Base-by-base conservation (phyloP, 2,797 vertebrate genomes). In the Kryptopterus vitreolus region DNA sequence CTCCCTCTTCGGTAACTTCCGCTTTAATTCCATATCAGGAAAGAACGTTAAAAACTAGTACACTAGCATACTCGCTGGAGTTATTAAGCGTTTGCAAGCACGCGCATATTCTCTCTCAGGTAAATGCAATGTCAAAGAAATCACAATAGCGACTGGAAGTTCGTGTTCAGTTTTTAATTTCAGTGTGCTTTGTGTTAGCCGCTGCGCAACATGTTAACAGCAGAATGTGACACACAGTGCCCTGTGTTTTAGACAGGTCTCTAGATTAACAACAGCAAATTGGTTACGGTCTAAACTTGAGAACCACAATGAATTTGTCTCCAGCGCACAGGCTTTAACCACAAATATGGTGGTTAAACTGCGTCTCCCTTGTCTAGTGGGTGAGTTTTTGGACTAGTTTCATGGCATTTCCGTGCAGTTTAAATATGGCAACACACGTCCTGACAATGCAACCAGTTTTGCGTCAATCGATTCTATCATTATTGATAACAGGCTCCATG, bases 151-250 rank as follows among this genome's bases (percentile, higher is more conserved):
- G 16, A 22, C 29, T 53, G 9, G 13, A 43, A 16, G 22, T 26
- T 58, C 1, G 24, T 18, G 26, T 43, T 74, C 7, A 6, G 33
- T 43, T 9, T 73, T 38, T 58, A 33, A 74, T 22, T 58, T 2
- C 22, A 73, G 22, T 38, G 13, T 0, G 22, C 26, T 58, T 13
- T 46, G 13, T 46, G 71, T 26, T 16, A 57, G 35, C 38, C 33
- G 4, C 48, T 13, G 18, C n/a, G 53, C 29, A 33, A 33, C 52
- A 24, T 9, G 12, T 7, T 35, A 73, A 35, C 22, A 24, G 70
- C 15, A 13, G 69, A n/a, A 16, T 38, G 70, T 72, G 52, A 57
- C 16, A 72, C 24, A 71, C 29, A 11, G 50, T 71, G 69, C 50
- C 2, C 29, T 71, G 18, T 53, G 69, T 11, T 71, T 53, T 22